Percentiles rank a stretch among this genome's conserved stretches.
Evolutionary conservation across 2,797 vertebrate species (phyloP).

Genomic region (Centroberyx gerrardi): DNA sequence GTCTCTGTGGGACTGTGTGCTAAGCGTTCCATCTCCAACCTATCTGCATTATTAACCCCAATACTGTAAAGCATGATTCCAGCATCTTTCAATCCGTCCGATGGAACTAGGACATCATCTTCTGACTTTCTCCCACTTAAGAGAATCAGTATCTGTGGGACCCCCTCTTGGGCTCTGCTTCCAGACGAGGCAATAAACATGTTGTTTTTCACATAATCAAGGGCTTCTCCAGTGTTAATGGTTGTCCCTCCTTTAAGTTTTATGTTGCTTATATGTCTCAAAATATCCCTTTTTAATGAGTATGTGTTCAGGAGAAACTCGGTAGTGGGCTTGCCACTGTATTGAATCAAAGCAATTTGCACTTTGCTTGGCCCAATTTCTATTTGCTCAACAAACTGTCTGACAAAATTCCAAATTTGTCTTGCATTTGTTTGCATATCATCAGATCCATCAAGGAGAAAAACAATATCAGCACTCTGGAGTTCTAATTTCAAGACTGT

Average conservation of each 20-base stretch:
- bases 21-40: conserved; percentile 84
- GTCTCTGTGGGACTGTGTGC: conserved; percentile 82
- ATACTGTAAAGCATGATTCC: conserved; percentile 85
- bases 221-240: conserved; percentile 86
- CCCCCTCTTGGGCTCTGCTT: conserved; percentile 85
- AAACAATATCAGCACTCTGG: conserved; percentile 91
- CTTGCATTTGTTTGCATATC: conserved; percentile 82
- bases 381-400: conserved; percentile 86
- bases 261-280: conserved; percentile 81
- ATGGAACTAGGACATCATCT: conserved; percentile 82
- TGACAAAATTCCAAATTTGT: conserved; percentile 87
- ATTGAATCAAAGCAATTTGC: conserved; percentile 80
- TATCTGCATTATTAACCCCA: conserved; percentile 83
- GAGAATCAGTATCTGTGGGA: conserved; percentile 90
- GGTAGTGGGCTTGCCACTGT: conserved; percentile 65
- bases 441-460: conserved; percentile 92
- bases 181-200: conserved; percentile 85
- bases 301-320: conserved; percentile 85
- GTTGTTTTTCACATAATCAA: conserved; percentile 85
- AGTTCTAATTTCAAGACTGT: conserved; percentile 74
- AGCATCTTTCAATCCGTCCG: conserved; percentile 80
- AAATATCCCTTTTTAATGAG: conserved; percentile 80
- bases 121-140: conserved; percentile 88
- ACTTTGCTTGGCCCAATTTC: conserved; percentile 87
- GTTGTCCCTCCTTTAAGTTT: conserved; percentile 80